Percentiles rank a stretch among this genome's conserved stretches.
phyloP scores from a whole-genome alignment of 2,797 vertebrate genomes.

The Brotula barbata region DNA sequence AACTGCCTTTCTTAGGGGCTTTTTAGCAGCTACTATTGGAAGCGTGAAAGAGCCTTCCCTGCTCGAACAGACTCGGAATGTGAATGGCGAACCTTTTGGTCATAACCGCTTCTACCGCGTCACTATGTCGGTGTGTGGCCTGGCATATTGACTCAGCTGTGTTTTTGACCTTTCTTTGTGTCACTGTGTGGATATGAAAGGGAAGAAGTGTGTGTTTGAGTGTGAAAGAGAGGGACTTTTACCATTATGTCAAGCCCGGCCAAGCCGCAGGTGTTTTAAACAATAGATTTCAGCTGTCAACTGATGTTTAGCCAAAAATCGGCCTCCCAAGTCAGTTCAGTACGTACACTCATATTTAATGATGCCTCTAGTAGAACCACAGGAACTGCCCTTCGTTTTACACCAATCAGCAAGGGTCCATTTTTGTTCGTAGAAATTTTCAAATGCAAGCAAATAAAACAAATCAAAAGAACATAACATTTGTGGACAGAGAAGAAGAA shows the following conservation, averaged over 20 bases:
- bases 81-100: conserved; percentile 18
- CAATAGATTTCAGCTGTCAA: conserved; percentile 16
- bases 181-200: conserved; percentile 14
- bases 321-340: neutral
- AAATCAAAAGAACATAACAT: no score
- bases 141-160: conserved; percentile 63
- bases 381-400: no score
- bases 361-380: no score
- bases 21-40: neutral
- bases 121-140: conserved; percentile 16
- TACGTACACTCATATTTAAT: neutral
- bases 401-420: no score
- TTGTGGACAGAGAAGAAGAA: no score
- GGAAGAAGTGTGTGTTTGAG: conserved; percentile 8
- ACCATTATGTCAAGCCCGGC: conserved; percentile 31
- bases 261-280: conserved; percentile 18
- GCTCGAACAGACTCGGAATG: neutral
- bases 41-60: neutral
- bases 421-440: no score
- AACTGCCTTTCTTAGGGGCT: neutral
- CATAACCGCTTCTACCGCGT: neutral
- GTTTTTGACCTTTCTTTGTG: conserved; percentile 51
- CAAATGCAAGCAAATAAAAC: no score
- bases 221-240: conserved; percentile 8
- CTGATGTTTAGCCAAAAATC: conserved; percentile 3